Base-by-base conservation (phyloP, 30 jellyfish, hydroid and myxozoan genomes). In the Hydractinia echinata region DNA sequence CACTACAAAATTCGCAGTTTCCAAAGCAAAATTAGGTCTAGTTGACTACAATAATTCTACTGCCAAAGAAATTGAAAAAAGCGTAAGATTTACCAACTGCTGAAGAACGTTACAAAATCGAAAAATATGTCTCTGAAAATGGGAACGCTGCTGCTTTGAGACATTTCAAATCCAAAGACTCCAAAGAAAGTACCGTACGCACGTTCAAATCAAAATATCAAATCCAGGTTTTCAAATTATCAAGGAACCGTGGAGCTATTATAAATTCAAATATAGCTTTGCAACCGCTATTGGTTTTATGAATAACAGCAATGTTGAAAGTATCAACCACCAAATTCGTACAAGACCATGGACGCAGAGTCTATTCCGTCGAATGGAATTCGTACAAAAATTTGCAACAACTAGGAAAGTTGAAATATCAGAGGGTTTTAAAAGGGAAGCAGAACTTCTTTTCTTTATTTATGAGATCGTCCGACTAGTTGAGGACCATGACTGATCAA, bases 321-420 rank as follows among this genome's bases (percentile, higher is more conserved):
- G 79, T 74, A 30, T 74, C 1, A 44, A 74, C 15, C n/a, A 74
- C 78, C 78, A n/a, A 10, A 13, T 30, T 20, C 79, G 15, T 11
- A 30, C n/a, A 11, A 53, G 80, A 74, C 39, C 83, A 53, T 74
- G 79, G 79, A 79, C 83, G 51, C 83, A 52, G 51, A 74, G 77
- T 68, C 79, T 68, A 1, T 68, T 68, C 21, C 55, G 48, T 20
- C n/a, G 79, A 13, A 68, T 68, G 79, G 79, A 3, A 1, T 74
- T 30, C 2, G 44, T 30, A 30, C 44, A 30, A 30, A 30, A 2
- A 30, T 30, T 30, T 2, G 2, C 44, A 30, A 30, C 44, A 30
- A 30, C 44, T 30, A 2, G 44, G 44, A 30, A 30, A 30, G 44
- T 30, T 30, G 44, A 30, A 30, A 30, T 30, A 30, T 30, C 44